Evolutionary conservation across 2,113 vertebrate genomes (phyloP), one percentile per base, ranked within the genome.

Genomic region (Anoplopoma fimbria): DNA sequence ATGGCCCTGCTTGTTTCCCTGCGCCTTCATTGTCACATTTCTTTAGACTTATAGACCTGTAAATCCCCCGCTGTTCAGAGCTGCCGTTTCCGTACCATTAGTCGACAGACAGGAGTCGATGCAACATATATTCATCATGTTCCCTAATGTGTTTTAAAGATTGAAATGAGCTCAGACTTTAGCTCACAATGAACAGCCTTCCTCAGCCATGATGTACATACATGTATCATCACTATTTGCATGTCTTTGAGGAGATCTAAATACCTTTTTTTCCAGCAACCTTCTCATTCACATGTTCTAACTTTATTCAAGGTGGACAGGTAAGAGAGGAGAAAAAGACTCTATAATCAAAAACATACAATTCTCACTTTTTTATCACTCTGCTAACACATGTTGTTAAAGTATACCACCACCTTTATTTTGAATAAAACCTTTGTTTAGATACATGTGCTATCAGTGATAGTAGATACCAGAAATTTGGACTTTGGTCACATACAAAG

Each of bases 21-120:
- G 60, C 40, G 13, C 47, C 42, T 51, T 75, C 29, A 69, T 73
- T 75, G 65, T 73, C 57, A 88, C 64, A 75, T 65, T 83, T 75
- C 58, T 82, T 25, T 49, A 80, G 47, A 40, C 17, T 83, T 67
- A 70, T 10, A 34, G 49, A 87, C 65, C 31, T 3, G n/a, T 17
- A 83, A 76, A 86, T 74, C 70, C 75, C 68, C 83, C 1, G 68
- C 71, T 62, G 63, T 29, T 81, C 47, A 75, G 38, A 57, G 36
- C 58, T n/a, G 75, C 75, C 69, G 13, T 65, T 76, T 57, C 38
- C 36, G 19, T 19, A 9, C 69, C 60, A 74, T 74, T 49, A 79
- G 69, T 27, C 9, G 31, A 47, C 79, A 36, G 13, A 42, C 72
- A 69, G 0, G 6, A 83, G 1, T 75, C 64, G 15, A 57, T 81